Evolutionary conservation across 2,888 invertebrate species (phyloP), one percentile per base, ranked within the genome.

Genomic region (Iselma pallidipennis): DNA sequence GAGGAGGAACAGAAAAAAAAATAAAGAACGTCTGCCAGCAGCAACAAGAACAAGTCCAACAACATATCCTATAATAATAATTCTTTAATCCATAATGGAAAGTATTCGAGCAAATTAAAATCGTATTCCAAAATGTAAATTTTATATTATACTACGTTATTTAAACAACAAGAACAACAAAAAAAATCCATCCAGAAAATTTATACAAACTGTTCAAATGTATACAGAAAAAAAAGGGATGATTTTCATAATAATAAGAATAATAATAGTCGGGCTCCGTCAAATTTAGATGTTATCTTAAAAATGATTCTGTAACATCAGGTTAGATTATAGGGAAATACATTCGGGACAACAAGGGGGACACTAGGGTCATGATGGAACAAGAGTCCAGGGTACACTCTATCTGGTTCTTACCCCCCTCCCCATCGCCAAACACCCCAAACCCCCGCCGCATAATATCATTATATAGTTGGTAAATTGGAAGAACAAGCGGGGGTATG

Each of bases 401-500:
- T 45, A 45, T 21, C 45, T 19, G 12, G 25, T 25, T 25, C 25
- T 25, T 37, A 21, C 10, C 12, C 2, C 16, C 29, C 29, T 14
- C 16, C 7, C n/a, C n/a, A n/a, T 21, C 9, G 5, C n/a, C 4
- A 21, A 19, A 45, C 9, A 19, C 12, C 21, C 7, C 12, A 10
- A 1, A 45, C 3, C 10, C 10, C 19, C 7, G 6, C 9, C n/a
- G 19, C 21, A 21, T 16, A 45, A 49, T 33, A 49, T 49, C 21
- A 57, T 49, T 42, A 50, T 48, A 48, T 50, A 55, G 55, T 60
- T n/a, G 61, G 61, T 61, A 61, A 57, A 58, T 37, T 55, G 55
- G 29, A 56, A 31, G 45, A 59, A 53, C 53, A 54, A 53, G 21
- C 31, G 53, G 23, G 28, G 28, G 62, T 59, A 42, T 65, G 21